Conservation (phyloP, 1,140 invertebrate genomes). For the Prorops nasuta region DNA sequence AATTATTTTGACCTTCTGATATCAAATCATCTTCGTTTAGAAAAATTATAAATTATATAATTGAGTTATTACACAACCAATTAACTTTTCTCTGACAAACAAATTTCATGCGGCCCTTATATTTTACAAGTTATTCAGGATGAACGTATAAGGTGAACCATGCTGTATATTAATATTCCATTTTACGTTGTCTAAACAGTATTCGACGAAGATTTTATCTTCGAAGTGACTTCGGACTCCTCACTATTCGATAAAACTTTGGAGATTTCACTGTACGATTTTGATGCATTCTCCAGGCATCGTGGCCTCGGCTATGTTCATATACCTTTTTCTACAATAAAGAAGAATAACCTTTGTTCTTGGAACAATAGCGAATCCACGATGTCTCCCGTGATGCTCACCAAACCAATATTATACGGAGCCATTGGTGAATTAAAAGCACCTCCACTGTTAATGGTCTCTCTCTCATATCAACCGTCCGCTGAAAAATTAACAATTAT, state of each 20-base stretch:
- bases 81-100: no score
- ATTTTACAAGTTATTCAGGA: no score
- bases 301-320: slow-evolving; percentile 61
- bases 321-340: slow-evolving; percentile 53
- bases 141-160: no score
- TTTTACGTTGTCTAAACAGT: slow-evolving; percentile 53
- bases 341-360: slow-evolving; percentile 47
- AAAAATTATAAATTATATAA: no score
- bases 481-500: slow-evolving; percentile 79
- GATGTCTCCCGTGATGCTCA: no score
- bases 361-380: slow-evolving; percentile 36
- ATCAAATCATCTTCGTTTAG: not conserved
- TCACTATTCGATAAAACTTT: slow-evolving; percentile 57
- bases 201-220: slow-evolving; percentile 71
- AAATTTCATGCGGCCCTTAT: no score
- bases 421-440: slow-evolving; percentile 40
- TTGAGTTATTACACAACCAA: no score
- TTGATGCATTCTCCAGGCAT: slow-evolving; percentile 67
- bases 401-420: slow-evolving; percentile 36
- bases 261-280: slow-evolving; percentile 62
- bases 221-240: slow-evolving; percentile 64
- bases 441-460: slow-evolving; percentile 70
- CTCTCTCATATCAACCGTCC: slow-evolving; percentile 75
- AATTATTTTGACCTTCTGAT: not conserved
- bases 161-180: slow-evolving; percentile 10